Percentiles rank a stretch among this genome's conserved stretches.
phyloP scores from a whole-genome alignment of 2,113 vertebrate genomes.

The Lates calcarifer region DNA sequence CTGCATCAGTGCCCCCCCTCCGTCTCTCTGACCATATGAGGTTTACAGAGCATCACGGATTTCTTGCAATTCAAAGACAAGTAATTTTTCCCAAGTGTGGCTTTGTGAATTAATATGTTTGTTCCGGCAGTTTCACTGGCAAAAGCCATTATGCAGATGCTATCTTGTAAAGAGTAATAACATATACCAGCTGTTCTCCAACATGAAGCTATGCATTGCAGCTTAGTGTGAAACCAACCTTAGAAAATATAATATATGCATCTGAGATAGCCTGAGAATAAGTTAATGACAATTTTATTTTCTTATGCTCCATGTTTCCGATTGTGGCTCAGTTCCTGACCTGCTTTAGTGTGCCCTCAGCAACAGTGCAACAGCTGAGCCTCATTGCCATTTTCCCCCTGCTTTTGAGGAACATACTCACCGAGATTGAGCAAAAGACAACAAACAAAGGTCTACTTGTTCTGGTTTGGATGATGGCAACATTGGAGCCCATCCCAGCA shows the following conservation, averaged over 20 bases:
- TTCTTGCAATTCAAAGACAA: conserved; percentile 89
- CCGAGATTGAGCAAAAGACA: conserved; percentile 71
- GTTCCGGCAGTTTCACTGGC: conserved; percentile 88
- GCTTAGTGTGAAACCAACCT: conserved; percentile 28
- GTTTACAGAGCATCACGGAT: conserved; percentile 72
- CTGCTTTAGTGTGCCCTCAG: conserved; percentile 34
- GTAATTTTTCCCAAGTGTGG: conserved; percentile 87
- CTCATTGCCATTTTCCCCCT: conserved; percentile 50
- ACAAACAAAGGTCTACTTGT: conserved; percentile 85
- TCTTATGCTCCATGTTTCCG: conserved; percentile 22
- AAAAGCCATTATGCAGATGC: conserved; percentile 91
- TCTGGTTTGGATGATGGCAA: conserved; percentile 84
- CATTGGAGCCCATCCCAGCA: conserved; percentile 85
- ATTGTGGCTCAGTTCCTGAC: conserved; percentile 40
- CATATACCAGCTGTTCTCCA: conserved; percentile 89
- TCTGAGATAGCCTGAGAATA: too few relatives aligned
- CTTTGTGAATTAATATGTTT: conserved; percentile 92
- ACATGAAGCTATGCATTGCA: conserved; percentile 78
- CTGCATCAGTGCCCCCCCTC: conserved; percentile 43
- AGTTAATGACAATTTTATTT: conserved; percentile 32
- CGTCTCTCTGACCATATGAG: conserved; percentile 37
- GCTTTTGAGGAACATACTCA: conserved; percentile 67
- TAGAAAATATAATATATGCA: conserved; percentile 36
- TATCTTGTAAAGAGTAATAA: conserved; percentile 90
- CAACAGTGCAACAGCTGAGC: conserved; percentile 57